Conservation (phyloP, 2,888 invertebrate genomes). For the Venusia cambrica region DNA sequence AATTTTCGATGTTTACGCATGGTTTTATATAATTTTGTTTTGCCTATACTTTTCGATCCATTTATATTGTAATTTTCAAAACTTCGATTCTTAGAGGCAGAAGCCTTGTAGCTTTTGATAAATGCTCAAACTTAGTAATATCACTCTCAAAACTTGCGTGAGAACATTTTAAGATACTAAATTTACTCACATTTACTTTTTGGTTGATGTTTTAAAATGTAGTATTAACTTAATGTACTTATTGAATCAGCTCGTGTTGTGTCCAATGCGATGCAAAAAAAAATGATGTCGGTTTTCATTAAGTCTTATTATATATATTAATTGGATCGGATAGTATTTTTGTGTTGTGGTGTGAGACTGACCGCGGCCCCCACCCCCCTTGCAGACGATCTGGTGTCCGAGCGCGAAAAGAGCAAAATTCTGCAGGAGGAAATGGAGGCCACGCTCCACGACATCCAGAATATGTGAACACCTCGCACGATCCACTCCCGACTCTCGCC, state of each 20-base stretch:
- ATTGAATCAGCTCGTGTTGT: too few species aligned
- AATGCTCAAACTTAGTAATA: too few species aligned
- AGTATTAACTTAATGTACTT: too few species aligned
- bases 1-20: slow-evolving; percentile 49
- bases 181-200: too few species aligned
- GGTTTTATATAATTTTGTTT: slow-evolving; percentile 65
- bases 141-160: too few species aligned
- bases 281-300: too few species aligned
- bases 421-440: slow-evolving; percentile 99
- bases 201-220: too few species aligned
- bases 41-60: slow-evolving; percentile 53
- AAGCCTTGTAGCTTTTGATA: too few species aligned
- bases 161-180: too few species aligned
- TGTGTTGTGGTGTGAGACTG: slow-evolving; percentile 68
- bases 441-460: slow-evolving; percentile 99
- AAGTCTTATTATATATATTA: too few species aligned
- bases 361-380: slow-evolving; percentile 73
- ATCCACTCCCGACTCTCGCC: slow-evolving; percentile 34
- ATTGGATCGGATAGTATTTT: slow-evolving; percentile 46
- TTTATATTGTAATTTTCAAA: slow-evolving; percentile 34
- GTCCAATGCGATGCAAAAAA: too few species aligned
- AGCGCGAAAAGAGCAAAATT: slow-evolving; percentile 97
- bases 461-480: slow-evolving; percentile 88
- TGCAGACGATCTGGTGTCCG: slow-evolving; percentile 97
- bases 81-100: too few species aligned